Conservation (phyloP, 2,113 vertebrate species). For the Hemiprocne comata region DNA sequence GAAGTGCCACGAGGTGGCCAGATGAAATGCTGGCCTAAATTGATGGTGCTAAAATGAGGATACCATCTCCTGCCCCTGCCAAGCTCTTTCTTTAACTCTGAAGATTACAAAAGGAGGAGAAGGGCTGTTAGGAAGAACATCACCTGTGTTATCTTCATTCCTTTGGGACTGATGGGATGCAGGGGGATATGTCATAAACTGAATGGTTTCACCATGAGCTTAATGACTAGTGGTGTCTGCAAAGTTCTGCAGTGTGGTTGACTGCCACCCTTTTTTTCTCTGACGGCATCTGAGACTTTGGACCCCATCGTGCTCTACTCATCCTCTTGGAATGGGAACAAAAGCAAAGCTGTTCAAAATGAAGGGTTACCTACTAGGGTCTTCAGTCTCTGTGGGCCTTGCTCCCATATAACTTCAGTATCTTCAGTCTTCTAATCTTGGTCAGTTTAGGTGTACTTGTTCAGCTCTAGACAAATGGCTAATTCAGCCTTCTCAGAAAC, state of each 20-base stretch:
- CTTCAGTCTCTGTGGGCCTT: neutral
- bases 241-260: neutral
- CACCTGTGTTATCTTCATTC: neutral
- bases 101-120: neutral
- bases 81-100: neutral
- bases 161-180: neutral
- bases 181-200: neutral
- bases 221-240: fast-evolving
- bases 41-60: neutral
- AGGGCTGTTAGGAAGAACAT: neutral
- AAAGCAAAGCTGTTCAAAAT: neutral
- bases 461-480: neutral
- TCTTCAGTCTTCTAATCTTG: neutral
- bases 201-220: neutral
- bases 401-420: neutral
- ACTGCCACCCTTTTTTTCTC: neutral
- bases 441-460: neutral
- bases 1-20: conserved; percentile 46
- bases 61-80: neutral
- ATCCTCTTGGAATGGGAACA: neutral
- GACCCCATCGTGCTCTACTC: neutral
- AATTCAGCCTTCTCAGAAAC: neutral
- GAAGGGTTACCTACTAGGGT: neutral
- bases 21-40: conserved; percentile 38
- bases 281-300: neutral